These are phyloP conservation scores for Micropterix aruncella DNA, from an alignment of 2,888 invertebrate genomes.

Conservation along the genomic window DNA sequence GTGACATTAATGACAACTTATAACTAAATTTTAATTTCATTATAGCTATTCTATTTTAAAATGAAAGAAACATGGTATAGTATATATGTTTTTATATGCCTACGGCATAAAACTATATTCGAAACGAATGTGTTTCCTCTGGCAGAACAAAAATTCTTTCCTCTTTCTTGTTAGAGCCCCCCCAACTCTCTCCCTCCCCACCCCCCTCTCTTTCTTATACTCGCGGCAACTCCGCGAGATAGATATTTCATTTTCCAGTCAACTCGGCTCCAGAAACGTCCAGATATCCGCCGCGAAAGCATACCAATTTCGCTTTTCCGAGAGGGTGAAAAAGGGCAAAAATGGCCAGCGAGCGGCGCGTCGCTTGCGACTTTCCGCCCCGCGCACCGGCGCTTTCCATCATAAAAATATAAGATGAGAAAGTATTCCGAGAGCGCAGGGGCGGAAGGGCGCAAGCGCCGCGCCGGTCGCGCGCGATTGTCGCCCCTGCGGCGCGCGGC, in stretches of 20 bases:
- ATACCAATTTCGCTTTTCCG: too few species aligned
- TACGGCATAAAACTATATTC: too few species aligned
- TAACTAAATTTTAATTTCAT: too few species aligned
- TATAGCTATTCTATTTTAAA: too few species aligned
- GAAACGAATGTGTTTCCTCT: not conserved
- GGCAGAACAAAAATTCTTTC: not conserved
- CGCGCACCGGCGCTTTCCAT: not conserved
- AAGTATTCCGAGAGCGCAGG: not conserved
- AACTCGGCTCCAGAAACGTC: not conserved
- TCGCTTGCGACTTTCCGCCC: not conserved
- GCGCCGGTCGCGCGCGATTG: not conserved
- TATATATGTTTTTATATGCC: too few species aligned
- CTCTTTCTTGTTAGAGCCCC: not conserved
- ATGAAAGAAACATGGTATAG: too few species aligned
- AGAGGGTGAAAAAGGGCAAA: too few species aligned
- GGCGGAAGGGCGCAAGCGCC: not conserved
- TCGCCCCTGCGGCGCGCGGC: not conserved
- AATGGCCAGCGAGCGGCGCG: too few species aligned
- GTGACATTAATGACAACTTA: too few species aligned
- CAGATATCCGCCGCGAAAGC: too few species aligned
- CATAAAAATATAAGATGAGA: not conserved
- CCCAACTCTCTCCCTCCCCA: not conserved
- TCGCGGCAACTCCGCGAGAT: not conserved
- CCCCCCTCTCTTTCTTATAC: not conserved
- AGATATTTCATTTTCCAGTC: not conserved